Evolutionary conservation across 2,797 vertebrate genomes (phyloP).

Genomic region (Scolopax bukidnonensis): DNA sequence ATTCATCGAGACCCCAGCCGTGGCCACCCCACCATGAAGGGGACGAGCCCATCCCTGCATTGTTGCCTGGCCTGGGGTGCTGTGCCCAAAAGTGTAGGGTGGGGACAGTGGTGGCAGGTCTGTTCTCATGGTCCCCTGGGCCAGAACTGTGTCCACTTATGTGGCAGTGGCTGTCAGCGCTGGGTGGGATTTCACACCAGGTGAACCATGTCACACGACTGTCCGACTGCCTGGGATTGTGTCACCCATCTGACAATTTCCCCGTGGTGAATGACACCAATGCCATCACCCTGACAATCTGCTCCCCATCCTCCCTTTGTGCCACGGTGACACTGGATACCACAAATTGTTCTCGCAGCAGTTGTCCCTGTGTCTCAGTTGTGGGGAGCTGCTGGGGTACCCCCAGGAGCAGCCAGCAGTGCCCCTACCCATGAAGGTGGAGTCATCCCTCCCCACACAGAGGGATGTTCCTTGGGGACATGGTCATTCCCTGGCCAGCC

Average conservation of each 20-base stretch:
- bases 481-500: background rate
- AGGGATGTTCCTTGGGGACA: rapidly evolving
- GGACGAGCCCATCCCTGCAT: rapidly evolving
- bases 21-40: background rate
- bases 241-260: background rate
- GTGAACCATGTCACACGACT: rapidly evolving
- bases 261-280: background rate
- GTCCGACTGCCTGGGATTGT: rapidly evolving
- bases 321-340: background rate
- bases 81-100: background rate
- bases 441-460: background rate
- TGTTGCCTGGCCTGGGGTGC: background rate
- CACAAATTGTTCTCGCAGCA: background rate
- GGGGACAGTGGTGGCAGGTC: background rate
- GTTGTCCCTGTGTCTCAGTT: too few species aligned
- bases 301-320: background rate
- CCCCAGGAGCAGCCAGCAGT: background rate
- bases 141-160: background rate
- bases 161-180: background rate
- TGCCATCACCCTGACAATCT: background rate
- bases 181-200: background rate
- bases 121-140: rapidly evolving
- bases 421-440: background rate
- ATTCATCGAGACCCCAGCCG: rapidly evolving
- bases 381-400: background rate